Percentiles rank a stretch among this genome's conserved stretches.
Evolutionary conservation across 37 sponge, comb jelly and placozoan genomes (phyloP).

Genomic region (Axinella damicornis): DNA sequence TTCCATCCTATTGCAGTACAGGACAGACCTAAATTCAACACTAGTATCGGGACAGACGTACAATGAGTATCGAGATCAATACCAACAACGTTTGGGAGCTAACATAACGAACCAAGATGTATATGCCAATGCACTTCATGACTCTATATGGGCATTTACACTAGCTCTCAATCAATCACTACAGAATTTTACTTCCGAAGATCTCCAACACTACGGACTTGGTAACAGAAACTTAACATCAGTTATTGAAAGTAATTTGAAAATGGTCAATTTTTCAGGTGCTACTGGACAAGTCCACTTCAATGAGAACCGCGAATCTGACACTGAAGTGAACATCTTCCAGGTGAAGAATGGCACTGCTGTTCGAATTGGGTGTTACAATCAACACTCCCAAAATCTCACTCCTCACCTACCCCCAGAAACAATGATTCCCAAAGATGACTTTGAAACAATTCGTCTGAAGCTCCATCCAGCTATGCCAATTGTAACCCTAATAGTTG

Average conservation of each 20-base stretch:
- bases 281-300: conserved; percentile 27
- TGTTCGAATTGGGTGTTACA: conserved; percentile 1
- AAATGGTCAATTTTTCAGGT: conserved; percentile 15
- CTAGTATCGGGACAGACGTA: too few relatives aligned
- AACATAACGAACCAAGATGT: not conserved
- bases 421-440: not conserved
- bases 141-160: conserved; percentile 50
- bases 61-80: too few relatives aligned
- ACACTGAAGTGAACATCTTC: not conserved
- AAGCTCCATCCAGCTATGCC: too few relatives aligned
- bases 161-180: conserved; percentile 52
- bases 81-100: not conserved
- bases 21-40: too few relatives aligned
- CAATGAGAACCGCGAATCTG: not conserved
- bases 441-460: not conserved
- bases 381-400: not conserved
- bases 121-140: conserved; percentile 30
- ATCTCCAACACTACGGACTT: not conserved
- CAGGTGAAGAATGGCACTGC: conserved; percentile 9
- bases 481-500: not conserved
- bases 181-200: too few relatives aligned
- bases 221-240: conserved; percentile 22
- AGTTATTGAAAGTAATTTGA: not conserved
- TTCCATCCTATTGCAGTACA: not conserved
- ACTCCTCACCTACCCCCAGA: too few relatives aligned